phyloP scores from a whole-genome alignment of 2,888 invertebrate genomes.

The Sinelater perroti region DNA sequence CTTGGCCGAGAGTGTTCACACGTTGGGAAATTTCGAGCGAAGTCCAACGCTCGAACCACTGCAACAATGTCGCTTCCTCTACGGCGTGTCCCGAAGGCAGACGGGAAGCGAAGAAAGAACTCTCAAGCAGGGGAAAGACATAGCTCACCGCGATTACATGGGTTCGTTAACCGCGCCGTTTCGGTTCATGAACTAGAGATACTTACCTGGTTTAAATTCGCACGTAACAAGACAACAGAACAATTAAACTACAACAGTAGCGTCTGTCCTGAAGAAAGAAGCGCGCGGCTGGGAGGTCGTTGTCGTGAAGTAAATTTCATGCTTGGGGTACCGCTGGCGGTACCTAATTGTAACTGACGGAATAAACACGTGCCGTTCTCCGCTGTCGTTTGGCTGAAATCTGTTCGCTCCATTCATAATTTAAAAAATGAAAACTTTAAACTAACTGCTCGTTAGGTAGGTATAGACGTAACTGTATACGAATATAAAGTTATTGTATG shows the following conservation, averaged over 20 bases:
- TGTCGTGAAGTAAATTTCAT: constrained; percentile 6
- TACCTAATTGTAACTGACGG: too few species aligned
- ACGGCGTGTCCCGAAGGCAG: constrained; percentile 22
- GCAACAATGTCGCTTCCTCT: constrained; percentile 23
- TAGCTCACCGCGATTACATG: constrained; percentile 26
- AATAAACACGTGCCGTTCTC: too few species aligned
- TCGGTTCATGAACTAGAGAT: constrained; percentile 34
- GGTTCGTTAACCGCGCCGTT: constrained; percentile 30
- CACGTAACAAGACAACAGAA: constrained; percentile 21
- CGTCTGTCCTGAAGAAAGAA: not conserved
- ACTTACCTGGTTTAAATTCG: constrained; percentile 33
- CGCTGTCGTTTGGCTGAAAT: too few species aligned
- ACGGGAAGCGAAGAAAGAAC: constrained; percentile 19
- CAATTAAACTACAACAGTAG: constrained; percentile 2
- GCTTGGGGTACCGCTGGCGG: too few species aligned
- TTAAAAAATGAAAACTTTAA: too few species aligned
- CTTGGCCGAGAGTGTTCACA: too few species aligned
- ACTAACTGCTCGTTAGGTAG: too few species aligned
- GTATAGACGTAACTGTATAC: too few species aligned
- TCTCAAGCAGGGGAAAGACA: constrained; percentile 12
- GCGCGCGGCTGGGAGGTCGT: not conserved
- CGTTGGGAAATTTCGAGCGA: too few species aligned
- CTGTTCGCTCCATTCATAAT: too few species aligned
- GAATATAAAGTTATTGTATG: too few species aligned
- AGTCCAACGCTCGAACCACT: constrained; percentile 9